Conservation (phyloP, 1,140 invertebrate species). For the Macrosteles quadrilineatus region DNA sequence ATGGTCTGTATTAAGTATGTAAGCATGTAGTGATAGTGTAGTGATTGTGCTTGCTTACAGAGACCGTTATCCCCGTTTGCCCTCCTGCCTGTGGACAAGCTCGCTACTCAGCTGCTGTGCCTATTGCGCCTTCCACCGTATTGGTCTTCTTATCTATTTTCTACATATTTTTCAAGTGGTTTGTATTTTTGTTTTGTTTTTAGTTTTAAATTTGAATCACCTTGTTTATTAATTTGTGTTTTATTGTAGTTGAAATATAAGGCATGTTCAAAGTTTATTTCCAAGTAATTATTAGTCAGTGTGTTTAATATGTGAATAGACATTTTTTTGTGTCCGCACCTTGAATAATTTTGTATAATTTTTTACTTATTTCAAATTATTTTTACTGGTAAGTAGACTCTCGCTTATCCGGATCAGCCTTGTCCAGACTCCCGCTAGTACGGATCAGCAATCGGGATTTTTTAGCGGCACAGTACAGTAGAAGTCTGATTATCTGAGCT, state of each 20-base stretch:
- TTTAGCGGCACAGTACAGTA: too few species aligned
- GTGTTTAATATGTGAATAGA: not conserved
- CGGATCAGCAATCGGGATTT: too few species aligned
- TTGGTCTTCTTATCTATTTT: conserved; percentile 51
- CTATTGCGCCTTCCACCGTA: conserved; percentile 48
- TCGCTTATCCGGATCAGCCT: too few species aligned
- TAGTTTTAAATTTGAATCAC: not conserved
- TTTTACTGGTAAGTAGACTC: too few species aligned
- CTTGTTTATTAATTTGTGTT: not conserved
- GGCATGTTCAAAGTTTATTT: not conserved
- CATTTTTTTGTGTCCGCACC: not conserved
- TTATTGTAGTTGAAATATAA: not conserved
- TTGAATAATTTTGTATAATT: not conserved
- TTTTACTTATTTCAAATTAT: too few species aligned
- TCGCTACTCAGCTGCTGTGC: conserved; percentile 59
- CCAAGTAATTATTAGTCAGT: not conserved
- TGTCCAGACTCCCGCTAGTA: too few species aligned
- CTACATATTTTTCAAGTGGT: conserved; percentile 39
- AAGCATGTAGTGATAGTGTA: too few species aligned
- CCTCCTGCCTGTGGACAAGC: conserved; percentile 86
- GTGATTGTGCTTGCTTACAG: conserved; percentile 52
- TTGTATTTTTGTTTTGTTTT: conserved; percentile 1
- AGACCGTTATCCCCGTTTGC: conserved; percentile 88
- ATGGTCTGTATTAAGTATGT: too few species aligned
- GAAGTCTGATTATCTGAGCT: too few species aligned